A percentile compares a stretch with the other conserved stretches of the same genome.
These are phyloP conservation scores for Montipora efflorescens DNA, from an alignment of 64 coral and sea anemone species.

Conservation along the genomic window DNA sequence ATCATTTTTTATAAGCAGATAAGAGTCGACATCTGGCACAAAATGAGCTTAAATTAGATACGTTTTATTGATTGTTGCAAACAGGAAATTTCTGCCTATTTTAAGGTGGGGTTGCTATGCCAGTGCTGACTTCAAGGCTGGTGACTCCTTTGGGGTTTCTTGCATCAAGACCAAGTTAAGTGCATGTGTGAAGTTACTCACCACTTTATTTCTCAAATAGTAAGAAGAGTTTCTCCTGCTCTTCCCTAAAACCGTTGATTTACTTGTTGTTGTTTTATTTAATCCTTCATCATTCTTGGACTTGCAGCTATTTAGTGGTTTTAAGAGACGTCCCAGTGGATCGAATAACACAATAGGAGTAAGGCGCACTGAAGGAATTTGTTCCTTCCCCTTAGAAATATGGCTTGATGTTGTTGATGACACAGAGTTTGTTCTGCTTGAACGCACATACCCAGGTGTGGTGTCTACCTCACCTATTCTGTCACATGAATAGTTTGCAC, in stretches of 20 bases:
- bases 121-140: no score
- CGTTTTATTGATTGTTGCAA: no score
- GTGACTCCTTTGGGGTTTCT: no score
- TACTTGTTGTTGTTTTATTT: not conserved
- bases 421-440: conserved; percentile 11
- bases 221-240: not conserved
- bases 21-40: no score
- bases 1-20: no score
- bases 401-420: not conserved
- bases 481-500: not conserved
- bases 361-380: not conserved
- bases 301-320: not conserved
- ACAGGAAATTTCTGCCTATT: no score
- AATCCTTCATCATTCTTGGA: not conserved
- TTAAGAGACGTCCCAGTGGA: not conserved
- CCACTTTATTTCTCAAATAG: not conserved
- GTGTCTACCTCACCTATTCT: not conserved
- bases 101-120: no score
- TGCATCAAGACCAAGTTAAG: no score
- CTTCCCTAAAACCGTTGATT: not conserved
- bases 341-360: not conserved
- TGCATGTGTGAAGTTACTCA: not conserved
- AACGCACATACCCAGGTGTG: not conserved
- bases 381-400: not conserved
- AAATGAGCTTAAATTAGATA: no score